Base-by-base conservation (phyloP, 2,888 invertebrate genomes). In the Folsomia manolachei region DNA sequence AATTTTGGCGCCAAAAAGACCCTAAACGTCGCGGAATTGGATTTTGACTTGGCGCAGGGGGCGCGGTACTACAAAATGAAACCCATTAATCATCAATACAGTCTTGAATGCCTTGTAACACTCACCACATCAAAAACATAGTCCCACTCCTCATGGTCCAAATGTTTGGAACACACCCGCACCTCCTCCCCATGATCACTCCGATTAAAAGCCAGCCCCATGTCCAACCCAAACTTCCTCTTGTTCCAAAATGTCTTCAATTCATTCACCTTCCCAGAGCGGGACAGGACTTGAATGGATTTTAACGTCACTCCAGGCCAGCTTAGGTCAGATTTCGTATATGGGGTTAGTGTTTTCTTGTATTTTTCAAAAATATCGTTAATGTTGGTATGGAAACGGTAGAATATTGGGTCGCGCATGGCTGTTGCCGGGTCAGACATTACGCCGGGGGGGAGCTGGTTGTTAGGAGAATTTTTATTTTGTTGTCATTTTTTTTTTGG, bases 341-440 rank as follows among this genome's bases (percentile, higher is more conserved):
- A 94, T 1, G 89, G 86, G 0, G 89, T 85, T 27, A 94, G 85
- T 18, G 89, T 89, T 73, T 86, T 85, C 84, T 94, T 94, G 84
- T 90, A 89, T 77, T 89, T 87, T 78, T 88, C 87, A 87, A 93
- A 93, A 39, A 94, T 84, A 79, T 91, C 90, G 81, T 94, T 91
- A 21, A 93, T 86, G 82, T 88, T 90, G 0, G 90, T 87, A 82
- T 94, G 94, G 91, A 91, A 93, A 82, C 91, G 89, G 85, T 93
- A 94, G 86, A 94, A 94, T 24, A 91, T 84, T 0, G 94, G 93
- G 84, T 94, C 94, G 1, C 93, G 87, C 93, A 94, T 93, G 0
- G 93, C 91, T 0, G 93, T 93, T 0, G 92, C 88, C 0, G 91
- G 88, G 82, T 93, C 93, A 0, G 92, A 93, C 88, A 94, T 93